Evolutionary conservation across 2,113 vertebrate species (phyloP).

Genomic region (Felis catus): DNA sequence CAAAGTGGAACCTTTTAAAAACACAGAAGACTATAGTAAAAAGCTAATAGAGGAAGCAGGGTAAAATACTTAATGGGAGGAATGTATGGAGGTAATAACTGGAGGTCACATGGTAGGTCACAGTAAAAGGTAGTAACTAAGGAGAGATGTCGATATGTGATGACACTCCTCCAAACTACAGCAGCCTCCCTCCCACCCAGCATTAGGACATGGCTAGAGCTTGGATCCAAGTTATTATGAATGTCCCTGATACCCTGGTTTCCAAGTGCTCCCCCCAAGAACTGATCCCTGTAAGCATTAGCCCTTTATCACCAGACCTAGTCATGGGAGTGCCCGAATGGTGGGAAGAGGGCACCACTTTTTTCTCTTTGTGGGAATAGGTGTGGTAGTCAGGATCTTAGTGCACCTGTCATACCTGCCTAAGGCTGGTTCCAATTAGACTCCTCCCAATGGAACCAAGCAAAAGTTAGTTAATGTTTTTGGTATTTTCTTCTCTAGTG

Average conservation of each 20-base stretch:
- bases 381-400: background rate
- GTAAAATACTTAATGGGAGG: background rate
- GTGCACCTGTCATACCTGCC: background rate
- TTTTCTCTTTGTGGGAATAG: background rate
- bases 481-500: background rate
- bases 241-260: background rate
- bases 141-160: background rate
- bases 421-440: conserved; percentile 46
- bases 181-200: no score
- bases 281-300: background rate
- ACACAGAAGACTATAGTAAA: background rate
- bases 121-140: background rate
- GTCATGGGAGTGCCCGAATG: background rate
- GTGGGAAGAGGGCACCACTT: background rate
- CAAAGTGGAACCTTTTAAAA: background rate
- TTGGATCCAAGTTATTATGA: background rate
- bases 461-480: background rate
- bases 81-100: background rate
- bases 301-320: background rate
- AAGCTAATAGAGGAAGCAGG: background rate
- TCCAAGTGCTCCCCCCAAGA: background rate
- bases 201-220: background rate
- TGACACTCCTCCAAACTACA: background rate
- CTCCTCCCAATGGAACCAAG: conserved; percentile 7
- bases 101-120: background rate